Conservation (phyloP, 2,888 invertebrate genomes). For the Napeogenes inachia region DNA sequence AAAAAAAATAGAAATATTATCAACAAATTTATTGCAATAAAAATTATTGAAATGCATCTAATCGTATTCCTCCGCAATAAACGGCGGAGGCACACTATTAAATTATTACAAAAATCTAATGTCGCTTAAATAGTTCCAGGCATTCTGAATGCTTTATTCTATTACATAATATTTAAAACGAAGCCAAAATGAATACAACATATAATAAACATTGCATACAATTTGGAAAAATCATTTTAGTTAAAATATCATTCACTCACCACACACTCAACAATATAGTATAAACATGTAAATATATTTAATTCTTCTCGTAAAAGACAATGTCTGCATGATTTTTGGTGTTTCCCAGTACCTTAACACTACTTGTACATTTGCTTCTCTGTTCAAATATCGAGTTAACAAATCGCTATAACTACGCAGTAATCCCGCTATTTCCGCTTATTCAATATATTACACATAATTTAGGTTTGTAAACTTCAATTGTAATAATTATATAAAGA, state of each 20-base stretch:
- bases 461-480: constrained; percentile 12
- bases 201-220: constrained; percentile 43
- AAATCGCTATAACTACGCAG: constrained; percentile 10
- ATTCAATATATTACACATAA: constrained; percentile 19
- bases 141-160: constrained; percentile 61
- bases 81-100: constrained; percentile 52
- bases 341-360: constrained; percentile 35
- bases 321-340: constrained; percentile 35
- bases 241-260: constrained; percentile 31
- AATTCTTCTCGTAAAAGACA: constrained; percentile 34
- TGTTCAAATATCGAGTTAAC: constrained; percentile 8
- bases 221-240: constrained; percentile 41
- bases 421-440: constrained; percentile 7
- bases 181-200: constrained; percentile 58
- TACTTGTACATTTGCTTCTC: constrained; percentile 36
- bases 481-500: no score
- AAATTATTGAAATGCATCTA: constrained; percentile 53
- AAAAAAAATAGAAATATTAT: constrained; percentile 36
- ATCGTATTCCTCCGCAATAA: constrained; percentile 47
- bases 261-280: constrained; percentile 30
- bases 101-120: constrained; percentile 49
- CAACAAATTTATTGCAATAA: constrained; percentile 70
- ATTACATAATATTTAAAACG: constrained; percentile 26
- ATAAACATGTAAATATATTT: constrained; percentile 40
- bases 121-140: constrained; percentile 49